These are phyloP conservation scores for Pseudomyrmex gracilis DNA, from an alignment of 1,140 invertebrate species.

Conservation along the genomic window DNA sequence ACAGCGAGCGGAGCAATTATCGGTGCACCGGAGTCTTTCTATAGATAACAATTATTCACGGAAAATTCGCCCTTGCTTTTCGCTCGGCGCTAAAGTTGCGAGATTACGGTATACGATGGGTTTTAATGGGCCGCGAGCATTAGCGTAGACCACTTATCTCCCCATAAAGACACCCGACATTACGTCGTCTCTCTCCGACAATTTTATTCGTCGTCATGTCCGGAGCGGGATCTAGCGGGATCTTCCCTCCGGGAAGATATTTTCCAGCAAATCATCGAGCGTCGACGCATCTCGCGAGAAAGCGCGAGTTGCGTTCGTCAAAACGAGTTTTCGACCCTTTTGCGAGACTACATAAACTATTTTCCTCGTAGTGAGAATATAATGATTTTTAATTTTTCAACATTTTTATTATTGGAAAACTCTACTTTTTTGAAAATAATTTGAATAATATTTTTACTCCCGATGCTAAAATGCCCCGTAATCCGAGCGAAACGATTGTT, in stretches of 20 bases:
- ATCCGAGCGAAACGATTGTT: neutral
- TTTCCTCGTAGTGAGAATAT: neutral
- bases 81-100: slow-evolving; percentile 32
- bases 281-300: slow-evolving; percentile 7
- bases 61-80: slow-evolving; percentile 49
- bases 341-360: too few species aligned
- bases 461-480: too few species aligned
- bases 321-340: neutral
- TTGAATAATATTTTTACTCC: too few species aligned
- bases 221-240: slow-evolving; percentile 8
- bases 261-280: slow-evolving; percentile 5
- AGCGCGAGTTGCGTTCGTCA: neutral
- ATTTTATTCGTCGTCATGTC: slow-evolving; percentile 61
- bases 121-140: slow-evolving; percentile 70
- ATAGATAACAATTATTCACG: slow-evolving; percentile 63
- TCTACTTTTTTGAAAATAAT: too few species aligned
- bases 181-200: slow-evolving; percentile 47
- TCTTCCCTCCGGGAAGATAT: slow-evolving; percentile 20
- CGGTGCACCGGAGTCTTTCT: slow-evolving; percentile 14
- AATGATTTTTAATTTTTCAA: slow-evolving; percentile 8
- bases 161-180: slow-evolving; percentile 66
- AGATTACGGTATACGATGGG: slow-evolving; percentile 60
- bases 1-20: slow-evolving; percentile 64
- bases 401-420: neutral
- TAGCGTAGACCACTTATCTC: slow-evolving; percentile 66